Evolutionary conservation across 2,888 invertebrate genomes (phyloP).

Genomic region (Ennomos erosarius): DNA sequence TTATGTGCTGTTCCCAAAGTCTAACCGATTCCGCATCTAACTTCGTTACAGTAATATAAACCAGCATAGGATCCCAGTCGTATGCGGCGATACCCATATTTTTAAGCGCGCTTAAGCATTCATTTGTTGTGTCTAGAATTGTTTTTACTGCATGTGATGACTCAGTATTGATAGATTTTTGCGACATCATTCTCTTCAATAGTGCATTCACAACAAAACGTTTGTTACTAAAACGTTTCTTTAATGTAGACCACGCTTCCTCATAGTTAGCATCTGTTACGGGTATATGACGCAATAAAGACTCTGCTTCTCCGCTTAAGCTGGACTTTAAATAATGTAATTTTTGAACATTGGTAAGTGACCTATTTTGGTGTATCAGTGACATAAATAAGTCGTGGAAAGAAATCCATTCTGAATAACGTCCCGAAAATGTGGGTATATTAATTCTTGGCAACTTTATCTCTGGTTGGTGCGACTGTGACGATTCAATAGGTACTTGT

Average conservation of each 20-base stretch:
- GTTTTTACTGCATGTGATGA: not conserved
- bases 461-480: not conserved
- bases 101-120: not conserved
- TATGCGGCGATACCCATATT: too few species aligned
- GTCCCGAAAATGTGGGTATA: constrained; percentile 18
- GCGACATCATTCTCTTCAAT: too few species aligned
- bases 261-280: constrained; percentile 19
- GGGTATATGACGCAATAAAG: constrained; percentile 22
- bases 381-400: constrained; percentile 22
- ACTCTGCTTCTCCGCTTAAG: constrained; percentile 19
- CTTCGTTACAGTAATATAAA: not conserved
- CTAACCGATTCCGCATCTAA: too few species aligned
- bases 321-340: constrained; percentile 26
- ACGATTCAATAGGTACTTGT: too few species aligned
- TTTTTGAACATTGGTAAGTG: constrained; percentile 20
- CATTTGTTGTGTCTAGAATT: not conserved
- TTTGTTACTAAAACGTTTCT: too few species aligned
- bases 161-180: too few species aligned
- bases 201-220: too few species aligned
- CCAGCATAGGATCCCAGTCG: not conserved
- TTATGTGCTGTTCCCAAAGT: too few species aligned
- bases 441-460: constrained; percentile 21
- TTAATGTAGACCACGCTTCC: constrained; percentile 14
- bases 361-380: constrained; percentile 16
- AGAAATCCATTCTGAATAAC: constrained; percentile 28